Evolutionary conservation across 2,888 invertebrate genomes (phyloP).

Genomic region (Tortrix viridana): DNA sequence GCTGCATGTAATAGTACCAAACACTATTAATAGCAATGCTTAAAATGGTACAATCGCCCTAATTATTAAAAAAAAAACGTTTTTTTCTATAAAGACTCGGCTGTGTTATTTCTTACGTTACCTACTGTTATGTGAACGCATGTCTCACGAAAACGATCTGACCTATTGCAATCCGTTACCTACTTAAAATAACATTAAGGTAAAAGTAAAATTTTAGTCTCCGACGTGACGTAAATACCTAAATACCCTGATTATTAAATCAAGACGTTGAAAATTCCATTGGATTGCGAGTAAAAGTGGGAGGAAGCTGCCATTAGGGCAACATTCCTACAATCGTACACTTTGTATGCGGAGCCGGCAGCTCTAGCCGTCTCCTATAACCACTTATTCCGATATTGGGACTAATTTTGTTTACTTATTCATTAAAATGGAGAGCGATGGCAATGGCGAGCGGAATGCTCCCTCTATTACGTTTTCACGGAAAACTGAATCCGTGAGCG

Average conservation of each 20-base stretch:
- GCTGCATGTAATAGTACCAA: no score
- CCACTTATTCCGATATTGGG: conserved; percentile 78
- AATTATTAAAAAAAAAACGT: no score
- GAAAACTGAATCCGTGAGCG: conserved; percentile 65
- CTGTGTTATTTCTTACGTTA: no score
- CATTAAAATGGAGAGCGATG: conserved; percentile 79
- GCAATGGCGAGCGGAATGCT: conserved; percentile 62
- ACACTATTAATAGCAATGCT: no score
- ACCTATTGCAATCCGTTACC: no score
- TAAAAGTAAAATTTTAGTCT: conserved; percentile 36
- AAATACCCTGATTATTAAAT: conserved; percentile 28
- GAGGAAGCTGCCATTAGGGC: conserved; percentile 53
- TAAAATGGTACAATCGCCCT: no score
- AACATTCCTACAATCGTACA: conserved; percentile 67
- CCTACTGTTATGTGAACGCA: no score
- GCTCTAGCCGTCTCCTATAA: conserved; percentile 64
- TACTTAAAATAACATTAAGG: not conserved
- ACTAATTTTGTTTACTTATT: conserved; percentile 83
- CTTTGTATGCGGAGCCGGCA: conserved; percentile 73
- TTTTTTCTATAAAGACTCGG: no score
- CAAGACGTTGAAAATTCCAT: conserved; percentile 51
- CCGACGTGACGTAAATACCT: conserved; percentile 29
- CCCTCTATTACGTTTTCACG: conserved; percentile 74
- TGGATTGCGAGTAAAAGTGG: conserved; percentile 58
- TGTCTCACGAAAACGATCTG: no score